Conservation (phyloP, 2,888 invertebrate species). For the Ophion ventricosus region DNA sequence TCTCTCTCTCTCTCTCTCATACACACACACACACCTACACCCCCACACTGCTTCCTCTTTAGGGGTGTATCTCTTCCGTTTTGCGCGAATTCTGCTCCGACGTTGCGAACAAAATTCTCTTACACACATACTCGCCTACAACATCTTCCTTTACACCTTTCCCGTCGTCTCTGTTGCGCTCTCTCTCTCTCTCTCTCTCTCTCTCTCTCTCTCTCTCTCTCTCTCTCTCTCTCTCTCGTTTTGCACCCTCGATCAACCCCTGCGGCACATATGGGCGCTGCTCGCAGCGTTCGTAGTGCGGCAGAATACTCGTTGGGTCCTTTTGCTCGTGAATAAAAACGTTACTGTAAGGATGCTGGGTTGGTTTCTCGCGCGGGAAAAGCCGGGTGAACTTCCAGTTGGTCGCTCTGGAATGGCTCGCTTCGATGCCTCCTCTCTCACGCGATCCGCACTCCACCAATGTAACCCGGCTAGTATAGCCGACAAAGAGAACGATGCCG, state of each 20-base stretch:
- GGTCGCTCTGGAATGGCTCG: conserved; percentile 63
- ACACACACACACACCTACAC: too few species aligned
- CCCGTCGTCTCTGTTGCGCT: conserved; percentile 35
- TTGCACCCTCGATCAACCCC: conserved; percentile 59
- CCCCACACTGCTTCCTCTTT: background rate
- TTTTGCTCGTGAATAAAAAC: background rate
- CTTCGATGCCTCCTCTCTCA: conserved; percentile 58
- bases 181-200: too few species aligned
- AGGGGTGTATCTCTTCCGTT: conserved; percentile 21
- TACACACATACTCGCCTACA: conserved; percentile 31
- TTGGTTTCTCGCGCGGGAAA: conserved; percentile 57
- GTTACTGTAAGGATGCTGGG: conserved; percentile 26
- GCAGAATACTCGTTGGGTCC: background rate
- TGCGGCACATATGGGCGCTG: conserved; percentile 1
- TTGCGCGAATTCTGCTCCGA: conserved; percentile 27
- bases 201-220: too few species aligned
- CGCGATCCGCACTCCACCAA: conserved; percentile 56
- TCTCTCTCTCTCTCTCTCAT: conserved; percentile 40
- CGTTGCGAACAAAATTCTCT: conserved; percentile 45
- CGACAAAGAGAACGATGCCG: conserved; percentile 27
- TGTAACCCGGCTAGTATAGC: conserved; percentile 28
- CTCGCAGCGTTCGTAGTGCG: background rate
- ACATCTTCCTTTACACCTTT: conserved; percentile 30
- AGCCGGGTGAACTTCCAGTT: conserved; percentile 61
- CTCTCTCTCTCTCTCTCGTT: conserved; percentile 47